These are phyloP conservation scores for Limnephilus lunatus DNA, from an alignment of 2,888 invertebrate species.

Conservation along the genomic window DNA sequence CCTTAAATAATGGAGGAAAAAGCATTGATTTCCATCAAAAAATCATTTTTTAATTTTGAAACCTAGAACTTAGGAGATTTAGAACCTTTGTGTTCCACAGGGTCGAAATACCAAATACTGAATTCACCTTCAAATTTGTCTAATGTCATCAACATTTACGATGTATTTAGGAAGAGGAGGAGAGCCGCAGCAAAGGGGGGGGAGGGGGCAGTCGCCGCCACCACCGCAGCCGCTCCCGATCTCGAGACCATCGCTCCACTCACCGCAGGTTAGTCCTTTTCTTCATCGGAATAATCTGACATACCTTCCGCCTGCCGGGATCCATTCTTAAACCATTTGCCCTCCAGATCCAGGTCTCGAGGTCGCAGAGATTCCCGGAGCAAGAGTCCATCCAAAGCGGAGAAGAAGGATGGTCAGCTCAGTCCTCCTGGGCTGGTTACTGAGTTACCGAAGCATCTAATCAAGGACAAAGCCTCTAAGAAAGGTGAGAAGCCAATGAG, in stretches of 20 bases:
- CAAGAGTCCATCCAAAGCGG: slow-evolving; percentile 50
- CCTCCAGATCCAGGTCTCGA: slow-evolving; percentile 61
- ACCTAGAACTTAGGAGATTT: too few relatives aligned
- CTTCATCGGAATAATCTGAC: neutral
- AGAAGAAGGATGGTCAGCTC: slow-evolving; percentile 62
- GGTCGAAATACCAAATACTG: too few relatives aligned
- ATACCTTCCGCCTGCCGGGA: neutral
- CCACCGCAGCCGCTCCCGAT: slow-evolving; percentile 71
- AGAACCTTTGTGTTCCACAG: too few relatives aligned
- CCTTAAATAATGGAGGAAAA: too few relatives aligned
- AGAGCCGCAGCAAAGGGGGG: slow-evolving; percentile 69
- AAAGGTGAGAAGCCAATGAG: slow-evolving; percentile 56
- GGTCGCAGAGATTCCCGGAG: slow-evolving; percentile 61
- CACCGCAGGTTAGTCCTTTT: slow-evolving; percentile 64
- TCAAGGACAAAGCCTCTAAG: slow-evolving; percentile 61
- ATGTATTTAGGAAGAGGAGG: slow-evolving; percentile 83
- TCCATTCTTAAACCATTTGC: neutral
- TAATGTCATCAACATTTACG: too few relatives aligned
- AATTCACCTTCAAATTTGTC: too few relatives aligned
- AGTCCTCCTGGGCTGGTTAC: slow-evolving; percentile 65
- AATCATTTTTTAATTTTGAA: too few relatives aligned
- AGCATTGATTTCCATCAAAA: too few relatives aligned
- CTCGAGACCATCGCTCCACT: slow-evolving; percentile 69
- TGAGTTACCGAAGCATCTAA: slow-evolving; percentile 64
- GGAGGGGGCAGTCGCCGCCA: slow-evolving; percentile 71